Evolutionary conservation across 2,113 vertebrate genomes (phyloP), one percentile per base, ranked within the genome.

Genomic region (Dolichotis patagonum): DNA sequence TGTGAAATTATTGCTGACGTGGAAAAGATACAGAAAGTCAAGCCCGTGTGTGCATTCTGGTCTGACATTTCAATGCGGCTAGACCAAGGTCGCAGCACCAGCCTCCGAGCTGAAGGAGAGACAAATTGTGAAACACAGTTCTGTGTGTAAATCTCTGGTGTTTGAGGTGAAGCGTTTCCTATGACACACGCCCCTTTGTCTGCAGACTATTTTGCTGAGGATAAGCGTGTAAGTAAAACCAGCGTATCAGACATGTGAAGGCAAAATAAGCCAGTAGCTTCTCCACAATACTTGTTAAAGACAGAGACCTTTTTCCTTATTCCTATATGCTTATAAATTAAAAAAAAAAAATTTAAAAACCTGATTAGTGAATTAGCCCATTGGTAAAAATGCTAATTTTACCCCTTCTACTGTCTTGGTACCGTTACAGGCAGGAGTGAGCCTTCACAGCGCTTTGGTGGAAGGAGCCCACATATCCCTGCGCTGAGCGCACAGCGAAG

Each of bases 151-250:
- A 89, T 62, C 5, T 87, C n/a, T 60, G 32, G 35, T 46, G 46
- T 35, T 91, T 88, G 41, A 95, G 92, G 32, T 87, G 90, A 90
- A 65, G 0, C 22, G 2, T 12, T 75, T 88, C 26, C 32, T 82
- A 77, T 91, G 32, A 82, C 43, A 67, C 46, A 41, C 2, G 38
- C 38, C 26, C 3, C 32, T 94, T 94, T 90, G 9, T 82, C 54
- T 58, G 17, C 20, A 83, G 26, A 96, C 38, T 83, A 92, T 83
- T 78, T 86, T 52, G n/a, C 54, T 97, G 56, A 85, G 41, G 8
- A 28, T 90, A 92, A 52, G 5, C 93, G 28, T 56, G 60, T 38
- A 86, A 91, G 63, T 54, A 90, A 93, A 91, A 22, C 10, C 1
- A 63, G 93, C 90, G 77, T 93, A 82, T 77, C 67, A 49, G 24